Evolutionary conservation across 2,113 vertebrate species (phyloP).

Genomic region (Telmatochromis sp.): DNA sequence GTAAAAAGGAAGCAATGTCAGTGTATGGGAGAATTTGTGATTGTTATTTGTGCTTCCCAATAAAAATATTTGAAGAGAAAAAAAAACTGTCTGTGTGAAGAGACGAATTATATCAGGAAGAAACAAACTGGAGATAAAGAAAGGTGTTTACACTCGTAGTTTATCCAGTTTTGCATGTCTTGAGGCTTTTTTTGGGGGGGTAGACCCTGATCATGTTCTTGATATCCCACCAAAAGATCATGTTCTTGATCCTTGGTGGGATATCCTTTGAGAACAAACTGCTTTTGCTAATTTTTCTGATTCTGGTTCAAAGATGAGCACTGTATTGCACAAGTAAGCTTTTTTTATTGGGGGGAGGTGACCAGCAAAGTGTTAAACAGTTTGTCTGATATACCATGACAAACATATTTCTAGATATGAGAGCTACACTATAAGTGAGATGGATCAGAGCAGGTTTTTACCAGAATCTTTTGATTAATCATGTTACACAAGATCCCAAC

Average conservation of each 20-base stretch:
- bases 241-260: background rate
- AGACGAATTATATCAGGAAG: background rate
- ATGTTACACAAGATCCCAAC: background rate
- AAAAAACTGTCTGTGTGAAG: background rate
- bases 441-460: background rate
- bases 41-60: too few species aligned
- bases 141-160: background rate
- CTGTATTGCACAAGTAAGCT: background rate
- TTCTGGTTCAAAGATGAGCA: background rate
- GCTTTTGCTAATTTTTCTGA: background rate
- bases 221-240: too few species aligned
- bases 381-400: background rate
- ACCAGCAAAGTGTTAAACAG: background rate
- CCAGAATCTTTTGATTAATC: background rate
- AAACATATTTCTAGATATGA: background rate
- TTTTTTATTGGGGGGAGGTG: background rate
- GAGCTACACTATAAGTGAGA: background rate
- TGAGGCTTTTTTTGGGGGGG: background rate
- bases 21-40: rapidly evolving
- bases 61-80: too few species aligned
- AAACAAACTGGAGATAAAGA: background rate
- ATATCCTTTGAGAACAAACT: background rate
- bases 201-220: too few species aligned
- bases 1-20: too few species aligned
- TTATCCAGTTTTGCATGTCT: background rate